phyloP scores from a whole-genome alignment of 1,140 invertebrate species.

The Bombus pascuorum region DNA sequence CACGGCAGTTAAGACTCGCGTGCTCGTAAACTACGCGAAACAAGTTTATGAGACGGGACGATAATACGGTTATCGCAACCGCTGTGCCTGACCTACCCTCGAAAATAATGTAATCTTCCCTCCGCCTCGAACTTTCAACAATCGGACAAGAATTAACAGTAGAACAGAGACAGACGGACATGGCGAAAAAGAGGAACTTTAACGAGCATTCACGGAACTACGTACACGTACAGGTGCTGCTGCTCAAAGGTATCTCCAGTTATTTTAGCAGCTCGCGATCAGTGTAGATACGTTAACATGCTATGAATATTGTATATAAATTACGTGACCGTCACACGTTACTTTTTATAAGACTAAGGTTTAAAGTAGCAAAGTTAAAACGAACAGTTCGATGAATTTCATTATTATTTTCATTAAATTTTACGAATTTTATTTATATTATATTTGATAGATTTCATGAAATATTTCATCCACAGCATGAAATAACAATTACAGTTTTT shows the following conservation, averaged over 20 bases:
- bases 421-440: too few relatives aligned
- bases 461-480: too few relatives aligned
- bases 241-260: not conserved
- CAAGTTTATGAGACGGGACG: constrained; percentile 49
- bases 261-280: not conserved
- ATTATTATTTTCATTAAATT: too few relatives aligned
- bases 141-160: not conserved
- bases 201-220: not conserved
- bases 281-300: too few relatives aligned
- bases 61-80: constrained; percentile 52
- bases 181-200: not conserved
- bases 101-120: constrained; percentile 48
- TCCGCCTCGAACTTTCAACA: not conserved
- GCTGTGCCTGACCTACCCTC: constrained; percentile 45
- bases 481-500: too few relatives aligned
- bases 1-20: constrained; percentile 42
- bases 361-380: too few relatives aligned
- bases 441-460: too few relatives aligned
- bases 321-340: too few relatives aligned
- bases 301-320: too few relatives aligned
- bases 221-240: not conserved
- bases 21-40: constrained; percentile 48
- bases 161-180: not conserved
- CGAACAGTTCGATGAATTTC: too few relatives aligned
- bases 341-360: too few relatives aligned